Percentiles rank a stretch among this genome's conserved stretches.
These are phyloP conservation scores for Crossocerus cetratus DNA, from an alignment of 2,888 invertebrate species.

Conservation along the genomic window DNA sequence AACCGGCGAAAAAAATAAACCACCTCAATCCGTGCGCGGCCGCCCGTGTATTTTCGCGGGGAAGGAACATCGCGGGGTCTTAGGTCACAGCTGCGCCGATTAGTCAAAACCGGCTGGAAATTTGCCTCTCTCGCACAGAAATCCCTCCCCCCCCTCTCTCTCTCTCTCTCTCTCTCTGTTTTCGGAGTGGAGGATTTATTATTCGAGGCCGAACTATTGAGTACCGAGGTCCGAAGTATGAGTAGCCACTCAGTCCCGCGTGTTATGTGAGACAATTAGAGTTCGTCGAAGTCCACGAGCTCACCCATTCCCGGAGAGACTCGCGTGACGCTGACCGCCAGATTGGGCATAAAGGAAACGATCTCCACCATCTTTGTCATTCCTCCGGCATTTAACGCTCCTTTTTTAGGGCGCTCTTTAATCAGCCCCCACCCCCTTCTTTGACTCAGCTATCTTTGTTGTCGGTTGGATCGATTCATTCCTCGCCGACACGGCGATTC, in stretches of 20 bases:
- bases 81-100: not conserved
- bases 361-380: not conserved
- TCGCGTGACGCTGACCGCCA: too few relatives aligned
- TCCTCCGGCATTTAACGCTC: not conserved
- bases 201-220: too few relatives aligned
- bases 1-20: slow-evolving; percentile 4
- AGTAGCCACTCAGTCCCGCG: too few relatives aligned
- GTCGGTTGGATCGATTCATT: slow-evolving; percentile 2
- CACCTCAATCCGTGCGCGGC: not conserved
- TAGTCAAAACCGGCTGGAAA: slow-evolving; percentile 5
- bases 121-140: too few relatives aligned
- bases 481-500: not conserved
- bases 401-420: slow-evolving; percentile 11
- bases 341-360: too few relatives aligned
- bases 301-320: too few relatives aligned
- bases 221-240: too few relatives aligned
- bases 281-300: too few relatives aligned
- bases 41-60: not conserved
- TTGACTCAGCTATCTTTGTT: slow-evolving; percentile 11
- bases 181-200: too few relatives aligned
- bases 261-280: too few relatives aligned
- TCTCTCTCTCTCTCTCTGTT: too few relatives aligned
- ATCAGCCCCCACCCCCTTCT: not conserved
- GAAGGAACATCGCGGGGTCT: slow-evolving; percentile 2
- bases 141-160: too few relatives aligned